Evolutionary conservation across 2,797 vertebrate genomes (phyloP), one percentile per base, ranked within the genome.

Genomic region (Decapterus maruadsi): DNA sequence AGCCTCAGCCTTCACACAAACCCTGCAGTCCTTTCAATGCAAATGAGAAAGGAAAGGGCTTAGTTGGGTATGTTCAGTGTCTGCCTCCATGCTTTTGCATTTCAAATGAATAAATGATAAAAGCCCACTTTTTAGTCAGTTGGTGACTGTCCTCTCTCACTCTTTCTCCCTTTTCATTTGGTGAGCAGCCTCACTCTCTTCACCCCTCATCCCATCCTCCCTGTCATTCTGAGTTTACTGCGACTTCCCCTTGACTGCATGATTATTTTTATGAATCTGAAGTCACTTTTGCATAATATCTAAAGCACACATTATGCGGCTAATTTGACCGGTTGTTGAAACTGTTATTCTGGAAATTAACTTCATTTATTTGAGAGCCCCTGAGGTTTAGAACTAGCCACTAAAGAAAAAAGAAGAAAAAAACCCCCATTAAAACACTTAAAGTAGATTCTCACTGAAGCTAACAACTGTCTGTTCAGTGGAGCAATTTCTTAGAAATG

Each of bases 61-160:
- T 86, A 84, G 86, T 75, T 89, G 90, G 77, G 68, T 79, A 80
- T 79, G 81, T 86, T 90, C 78, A 71, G 77, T 81, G 88, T 93
- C 89, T 92, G 84, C 82, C 80, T 91, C 75, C 59, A 59, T 69
- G 76, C 82, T 90, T 94, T 90, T 93, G 87, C 93, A 93, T 94
- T 94, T 94, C 91, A 92, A 93, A 93, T 94, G 88, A 94, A 94
- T 92, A 92, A 81, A 94, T 90, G 91, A 93, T 92, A 93, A 93
- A 95, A 94, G 90, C 65, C 69, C 80, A 89, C 83, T 93, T 92
- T 93, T 92, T 79, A 90, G 73, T 81, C 73, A 68, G 80, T 81
- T 86, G 79, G 78, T 84, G 87, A 87, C 81, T 87, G 72, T 86
- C 82, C 80, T 90, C 81, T 77, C 81, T 82, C 75, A 4, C 51